Percentiles rank a stretch among this genome's conserved stretches.
Evolutionary conservation across 2,113 vertebrate genomes (phyloP).

Genomic region (Aldabrachelys gigantea): DNA sequence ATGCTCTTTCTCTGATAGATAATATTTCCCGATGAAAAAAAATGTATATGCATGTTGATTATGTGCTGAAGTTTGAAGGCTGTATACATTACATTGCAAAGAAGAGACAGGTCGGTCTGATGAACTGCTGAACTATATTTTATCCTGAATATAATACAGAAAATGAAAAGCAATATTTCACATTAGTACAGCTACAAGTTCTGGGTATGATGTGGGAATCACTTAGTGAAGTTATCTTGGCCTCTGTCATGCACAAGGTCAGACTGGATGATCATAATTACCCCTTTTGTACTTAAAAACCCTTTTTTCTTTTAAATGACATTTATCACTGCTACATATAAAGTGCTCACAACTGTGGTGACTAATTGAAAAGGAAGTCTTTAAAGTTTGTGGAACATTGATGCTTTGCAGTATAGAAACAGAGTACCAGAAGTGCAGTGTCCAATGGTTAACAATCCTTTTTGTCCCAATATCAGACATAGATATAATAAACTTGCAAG

Average conservation of each 20-base stretch:
- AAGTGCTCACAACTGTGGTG: constrained; percentile 42
- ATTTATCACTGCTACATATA: constrained; percentile 43
- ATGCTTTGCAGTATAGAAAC: constrained; percentile 50
- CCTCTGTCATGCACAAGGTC: constrained; percentile 41
- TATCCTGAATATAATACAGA: constrained; percentile 42
- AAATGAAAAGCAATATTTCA: constrained; percentile 46
- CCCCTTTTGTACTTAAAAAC: constrained; percentile 45
- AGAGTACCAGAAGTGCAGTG: not conserved
- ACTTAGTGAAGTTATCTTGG: constrained; percentile 12
- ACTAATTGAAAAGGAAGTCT: constrained; percentile 34
- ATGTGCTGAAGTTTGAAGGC: not conserved
- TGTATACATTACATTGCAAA: not conserved
- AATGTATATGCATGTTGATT: not conserved
- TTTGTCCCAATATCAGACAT: constrained; percentile 9
- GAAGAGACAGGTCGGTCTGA: not conserved
- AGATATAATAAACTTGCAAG: constrained; percentile 43
- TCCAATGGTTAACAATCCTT: too few species aligned
- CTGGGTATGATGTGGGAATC: constrained; percentile 36
- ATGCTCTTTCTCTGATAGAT: not conserved
- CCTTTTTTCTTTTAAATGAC: not conserved
- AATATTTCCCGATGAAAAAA: not conserved
- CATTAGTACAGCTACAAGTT: constrained; percentile 19
- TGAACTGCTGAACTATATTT: constrained; percentile 5
- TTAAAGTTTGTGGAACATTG: constrained; percentile 50
- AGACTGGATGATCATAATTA: constrained; percentile 51